Evolutionary conservation across 2,113 vertebrate species (phyloP), one percentile per base, ranked within the genome.

Genomic region (Protobothrops mucrosquamatus): DNA sequence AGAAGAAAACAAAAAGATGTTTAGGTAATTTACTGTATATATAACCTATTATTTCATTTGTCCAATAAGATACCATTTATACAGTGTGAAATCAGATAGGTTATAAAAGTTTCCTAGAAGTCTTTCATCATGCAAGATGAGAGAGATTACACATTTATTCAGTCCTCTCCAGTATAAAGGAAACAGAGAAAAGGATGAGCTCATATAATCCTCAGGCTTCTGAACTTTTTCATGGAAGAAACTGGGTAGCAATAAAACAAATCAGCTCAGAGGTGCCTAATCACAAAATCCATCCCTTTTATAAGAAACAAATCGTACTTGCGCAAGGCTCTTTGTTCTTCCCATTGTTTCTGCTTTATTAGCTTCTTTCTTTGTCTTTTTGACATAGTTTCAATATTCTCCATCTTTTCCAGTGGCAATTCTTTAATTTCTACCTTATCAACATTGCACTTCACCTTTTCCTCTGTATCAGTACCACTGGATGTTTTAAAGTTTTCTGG

Each of bases 321-420:
- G 88, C 99, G 97, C 0, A 99, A 96, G 29, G 99, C 98, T 93
- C 98, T 97, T 94, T 99, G 98, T 29, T 99, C 99, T 94, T 99
- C 99, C 99, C 99, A 99, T 29, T 98, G 99, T 94, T 98, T 98
- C 95, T 99, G 98, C 93, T 98, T 99, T 94, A 99, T 92, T 0
- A 99, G 97, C 88, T 98, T 99, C 96, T 99, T 99, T 96, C 95
- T 98, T 87, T 99, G 99, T 57, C 98, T 97, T 95, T 99, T 99
- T 92, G 99, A 99, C 93, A 99, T 48, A 3, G 94, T 55, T 88
- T 96, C 93, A 34, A 86, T 89, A 46, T 87, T 91, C 92, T 97
- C 93, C 34, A 93, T 81, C 24, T 92, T 89, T 34, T 85, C 93
- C 0, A 43, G 81, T 88, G 64, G 89, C 91, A 93, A 52, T 59